Evolutionary conservation across 2,113 vertebrate genomes (phyloP).

Genomic region (Corythoichthys intestinalis): DNA sequence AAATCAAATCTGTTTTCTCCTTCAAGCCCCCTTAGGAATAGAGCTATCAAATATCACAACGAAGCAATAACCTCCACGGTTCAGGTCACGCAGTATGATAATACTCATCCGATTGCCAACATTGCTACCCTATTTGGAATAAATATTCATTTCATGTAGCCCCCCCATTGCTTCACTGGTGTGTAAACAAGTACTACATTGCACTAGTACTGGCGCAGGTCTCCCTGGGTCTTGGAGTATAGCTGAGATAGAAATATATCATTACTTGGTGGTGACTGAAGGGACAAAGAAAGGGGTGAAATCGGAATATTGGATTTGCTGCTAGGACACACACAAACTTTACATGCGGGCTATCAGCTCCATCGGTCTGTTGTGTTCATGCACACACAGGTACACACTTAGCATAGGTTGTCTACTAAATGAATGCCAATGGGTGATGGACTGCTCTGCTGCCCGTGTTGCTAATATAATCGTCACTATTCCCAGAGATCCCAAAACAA

Average conservation of each 20-base stretch:
- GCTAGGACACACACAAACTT: constrained; percentile 46
- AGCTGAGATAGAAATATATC: constrained; percentile 68
- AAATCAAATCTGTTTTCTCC: constrained; percentile 45
- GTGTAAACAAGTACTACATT: constrained; percentile 68
- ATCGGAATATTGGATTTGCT: constrained; percentile 68
- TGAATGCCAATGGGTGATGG: constrained; percentile 54
- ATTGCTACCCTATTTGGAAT: constrained; percentile 53
- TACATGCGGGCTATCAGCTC: constrained; percentile 53
- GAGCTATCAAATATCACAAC: constrained; percentile 51
- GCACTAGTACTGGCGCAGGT: constrained; percentile 64
- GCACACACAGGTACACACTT: constrained; percentile 29
- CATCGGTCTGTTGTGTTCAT: constrained; percentile 46
- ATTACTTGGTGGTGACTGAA: constrained; percentile 62
- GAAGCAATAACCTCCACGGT: constrained; percentile 65
- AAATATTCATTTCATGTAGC: constrained; percentile 68
- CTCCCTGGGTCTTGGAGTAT: constrained; percentile 59
- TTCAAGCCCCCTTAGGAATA: constrained; percentile 43
- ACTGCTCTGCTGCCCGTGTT: constrained; percentile 53
- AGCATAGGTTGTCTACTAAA: constrained; percentile 52
- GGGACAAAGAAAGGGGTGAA: constrained; percentile 57
- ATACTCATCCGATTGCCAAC: constrained; percentile 50
- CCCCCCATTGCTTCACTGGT: constrained; percentile 54
- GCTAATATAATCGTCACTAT: constrained; percentile 62
- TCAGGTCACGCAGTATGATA: constrained; percentile 64
- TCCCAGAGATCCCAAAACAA: constrained; percentile 69